Base-by-base conservation (phyloP, 2,888 invertebrate genomes). In the Dryobotodes eremita region DNA sequence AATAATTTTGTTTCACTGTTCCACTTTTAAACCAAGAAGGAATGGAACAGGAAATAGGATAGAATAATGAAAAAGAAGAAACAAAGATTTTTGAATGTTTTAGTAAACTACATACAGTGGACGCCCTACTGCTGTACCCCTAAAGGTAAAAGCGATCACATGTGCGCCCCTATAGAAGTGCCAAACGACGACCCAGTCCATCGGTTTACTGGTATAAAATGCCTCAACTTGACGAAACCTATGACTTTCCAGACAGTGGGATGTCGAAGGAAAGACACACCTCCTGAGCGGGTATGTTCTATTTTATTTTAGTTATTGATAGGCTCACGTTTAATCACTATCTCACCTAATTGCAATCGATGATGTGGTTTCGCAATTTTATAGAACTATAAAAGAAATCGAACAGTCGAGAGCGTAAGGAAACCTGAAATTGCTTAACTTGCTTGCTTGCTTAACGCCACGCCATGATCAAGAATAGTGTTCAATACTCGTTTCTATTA, bases 161-260 rank as follows among this genome's bases (percentile, higher is more conserved):
- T 75, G 7, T 93, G 92, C 53, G 87, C 89, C 0, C 91, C 91
- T 0, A 89, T 89, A 10, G 76, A 70, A 50, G 86, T 93, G 0
- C 90, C 92, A 13, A 85, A 82, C 11, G 90, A 91, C 62, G 93
- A 93, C 71, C 90, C 90, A 0, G 89, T 92, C 7, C 92, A 92
- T 31, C 89, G 91, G 6, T 92, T 91, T 80, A 88, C 92, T 13
- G 87, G 86, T 15, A 88, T 91, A 8, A 84, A 89, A 20, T 93
- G 93, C 75, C 80, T 91, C 55, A 91, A 92, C 71, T 87, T 92
- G 84, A 93, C 92, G 2, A 87, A 89, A 36, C 92, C 93, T 0
- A 84, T 90, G 50, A 89, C 90, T 26, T 92, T 85, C 73, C 76
- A 89, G 23, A 57, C 36, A 36, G 42, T 69, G 3, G 80, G 80